These are phyloP conservation scores for Prosapia bicincta DNA, from an alignment of 2,888 invertebrate species.

Conservation along the genomic window DNA sequence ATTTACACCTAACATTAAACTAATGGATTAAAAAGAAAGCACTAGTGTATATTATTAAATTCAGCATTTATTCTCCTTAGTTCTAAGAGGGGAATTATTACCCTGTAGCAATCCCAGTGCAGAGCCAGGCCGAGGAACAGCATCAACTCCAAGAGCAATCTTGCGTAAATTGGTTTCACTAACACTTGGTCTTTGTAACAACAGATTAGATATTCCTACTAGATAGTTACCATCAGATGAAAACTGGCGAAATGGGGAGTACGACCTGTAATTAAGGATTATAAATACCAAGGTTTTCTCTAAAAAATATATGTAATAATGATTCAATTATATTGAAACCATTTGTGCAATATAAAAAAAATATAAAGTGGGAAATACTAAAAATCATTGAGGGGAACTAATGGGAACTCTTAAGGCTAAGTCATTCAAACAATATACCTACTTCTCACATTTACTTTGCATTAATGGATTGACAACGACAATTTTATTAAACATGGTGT, in stretches of 20 bases:
- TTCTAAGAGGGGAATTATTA: conserved; percentile 31
- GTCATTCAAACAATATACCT: no score
- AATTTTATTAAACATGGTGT: no score
- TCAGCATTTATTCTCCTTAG: not conserved
- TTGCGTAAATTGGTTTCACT: conserved; percentile 49
- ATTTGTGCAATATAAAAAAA: no score
- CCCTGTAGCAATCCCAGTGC: conserved; percentile 48
- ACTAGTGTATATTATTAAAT: no score
- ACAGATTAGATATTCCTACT: conserved; percentile 41
- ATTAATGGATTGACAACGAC: no score
- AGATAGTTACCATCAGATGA: conserved; percentile 43
- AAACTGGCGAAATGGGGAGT: conserved; percentile 43
- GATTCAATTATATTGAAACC: no score
- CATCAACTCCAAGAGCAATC: conserved; percentile 43
- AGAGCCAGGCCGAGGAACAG: conserved; percentile 47
- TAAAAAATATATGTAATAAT: no score
- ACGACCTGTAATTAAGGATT: conserved; percentile 39
- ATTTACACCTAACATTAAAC: not conserved
- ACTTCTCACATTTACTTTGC: no score
- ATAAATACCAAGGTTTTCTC: no score
- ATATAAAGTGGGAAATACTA: no score
- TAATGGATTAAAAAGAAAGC: not conserved
- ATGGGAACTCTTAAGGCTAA: no score
- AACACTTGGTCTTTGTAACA: conserved; percentile 46
- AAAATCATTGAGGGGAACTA: no score